Percentiles rank a stretch among this genome's conserved stretches.
These are phyloP conservation scores for Eupeodes corollae DNA, from an alignment of 1,140 invertebrate genomes.

Conservation along the genomic window DNA sequence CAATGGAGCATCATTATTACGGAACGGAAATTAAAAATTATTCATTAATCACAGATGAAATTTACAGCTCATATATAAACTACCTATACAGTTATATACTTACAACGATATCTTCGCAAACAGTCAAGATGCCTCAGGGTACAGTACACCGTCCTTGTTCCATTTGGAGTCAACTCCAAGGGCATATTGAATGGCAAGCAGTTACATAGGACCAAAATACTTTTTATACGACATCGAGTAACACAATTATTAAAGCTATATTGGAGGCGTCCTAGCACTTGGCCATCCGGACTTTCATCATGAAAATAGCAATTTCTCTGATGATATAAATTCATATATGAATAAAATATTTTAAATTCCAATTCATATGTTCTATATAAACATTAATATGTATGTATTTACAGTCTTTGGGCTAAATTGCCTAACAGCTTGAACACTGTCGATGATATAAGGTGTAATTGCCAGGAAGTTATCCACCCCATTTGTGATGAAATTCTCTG, in stretches of 20 bases:
- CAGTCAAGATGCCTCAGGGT: conserved; percentile 16
- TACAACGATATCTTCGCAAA: conserved; percentile 20
- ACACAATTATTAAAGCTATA: conserved; percentile 40
- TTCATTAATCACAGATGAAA: no score
- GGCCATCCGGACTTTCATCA: conserved; percentile 30
- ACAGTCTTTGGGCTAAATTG: neutral
- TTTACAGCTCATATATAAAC: no score
- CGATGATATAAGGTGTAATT: neutral
- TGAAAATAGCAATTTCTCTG: conserved; percentile 22
- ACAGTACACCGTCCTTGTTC: conserved; percentile 29
- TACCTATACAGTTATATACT: neutral
- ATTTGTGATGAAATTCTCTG: neutral
- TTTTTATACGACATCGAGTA: conserved; percentile 42
- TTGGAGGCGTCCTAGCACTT: neutral
- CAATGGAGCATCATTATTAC: no score
- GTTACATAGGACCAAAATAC: conserved; percentile 40
- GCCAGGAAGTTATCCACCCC: conserved; percentile 1
- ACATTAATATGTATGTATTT: no score
- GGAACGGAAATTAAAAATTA: no score
- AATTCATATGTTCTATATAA: no score
- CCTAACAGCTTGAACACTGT: neutral
- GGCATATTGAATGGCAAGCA: conserved; percentile 45
- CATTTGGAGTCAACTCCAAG: conserved; percentile 25
- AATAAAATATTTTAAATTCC: no score
- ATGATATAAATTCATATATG: no score